Evolutionary conservation across 2,113 vertebrate genomes (phyloP).

Genomic region (Cyanoramphus novaezelandiae): DNA sequence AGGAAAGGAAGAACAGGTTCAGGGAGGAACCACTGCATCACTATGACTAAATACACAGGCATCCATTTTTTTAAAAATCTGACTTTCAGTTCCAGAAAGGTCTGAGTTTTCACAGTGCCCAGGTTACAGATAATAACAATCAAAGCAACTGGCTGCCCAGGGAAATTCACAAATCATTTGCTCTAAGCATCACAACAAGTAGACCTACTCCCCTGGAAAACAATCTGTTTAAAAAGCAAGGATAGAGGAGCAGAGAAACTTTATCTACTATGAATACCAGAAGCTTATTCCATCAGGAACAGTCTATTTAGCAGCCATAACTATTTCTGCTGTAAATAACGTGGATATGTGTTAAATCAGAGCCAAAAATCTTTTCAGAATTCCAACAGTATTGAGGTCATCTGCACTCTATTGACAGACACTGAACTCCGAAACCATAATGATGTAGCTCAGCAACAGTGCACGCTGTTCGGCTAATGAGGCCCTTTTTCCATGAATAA

Average conservation of each 20-base stretch:
- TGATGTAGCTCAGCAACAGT: slow-evolving; percentile 68
- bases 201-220: not conserved
- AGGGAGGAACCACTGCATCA: not conserved
- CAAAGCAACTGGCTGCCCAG: not conserved
- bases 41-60: not conserved
- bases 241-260: not conserved
- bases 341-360: slow-evolving; percentile 13
- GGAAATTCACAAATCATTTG: not conserved
- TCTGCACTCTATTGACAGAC: slow-evolving; percentile 69
- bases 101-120: not conserved
- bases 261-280: slow-evolving; percentile 19
- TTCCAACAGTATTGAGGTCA: slow-evolving; percentile 71
- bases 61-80: not conserved
- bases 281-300: slow-evolving; percentile 17
- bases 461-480: slow-evolving; percentile 71
- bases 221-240: not conserved
- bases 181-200: not conserved
- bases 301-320: slow-evolving; percentile 57
- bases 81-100: not conserved
- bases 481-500: slow-evolving; percentile 77
- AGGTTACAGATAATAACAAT: not conserved
- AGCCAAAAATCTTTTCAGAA: slow-evolving; percentile 67
- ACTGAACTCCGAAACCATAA: slow-evolving; percentile 67
- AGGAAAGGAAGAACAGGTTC: not conserved
- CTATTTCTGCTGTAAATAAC: slow-evolving; percentile 65